Base-by-base conservation (phyloP, 2,888 invertebrate genomes). In the Brachylomia viminalis region DNA sequence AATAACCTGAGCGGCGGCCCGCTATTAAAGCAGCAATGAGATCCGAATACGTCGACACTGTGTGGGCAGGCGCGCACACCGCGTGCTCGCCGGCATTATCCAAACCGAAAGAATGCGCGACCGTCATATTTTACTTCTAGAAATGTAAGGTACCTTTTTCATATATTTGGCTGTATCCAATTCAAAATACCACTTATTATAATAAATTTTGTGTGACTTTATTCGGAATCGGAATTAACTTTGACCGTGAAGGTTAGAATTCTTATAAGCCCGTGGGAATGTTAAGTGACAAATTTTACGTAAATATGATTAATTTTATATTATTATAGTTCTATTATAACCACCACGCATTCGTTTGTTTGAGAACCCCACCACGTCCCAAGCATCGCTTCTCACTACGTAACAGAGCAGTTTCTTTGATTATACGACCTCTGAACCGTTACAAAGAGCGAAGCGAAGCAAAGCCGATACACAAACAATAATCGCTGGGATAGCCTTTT, bases 1-100 rank as follows among this genome's bases (percentile, higher is more conserved):
- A 83, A 84, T 80, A 88, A 86, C 71, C 82, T 85, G 84, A 87
- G 88, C 90, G 86, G 88, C 86, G 86, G 82, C 78, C 87, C 84
- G 87, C 87, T 85, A 79, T 86, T 88, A 88, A 88, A 91, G 89
- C 89, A 88, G 86, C 87, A 87, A 89, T 91, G 92, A 91, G 91
- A 91, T 91, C 92, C 88, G 86, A 90, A 88, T 80, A 80, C 80
- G 87, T 88, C 84, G 82, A 84, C 85, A 82, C 84, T 68, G 78
- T 61, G 72, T 72, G 82, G 79, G 80, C 79, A 20, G 7, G 79
- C 75, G 64, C 72, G 65, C 74, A 38, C 52, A 49, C 66, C 68
- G 20, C 59, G 47, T 61, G 61, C 56, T 58, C 79, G 68, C 72
- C 69, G 64, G 79, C 66, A 73, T 64, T 78, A 72, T 76, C 42